These are phyloP conservation scores for Montipora efflorescens DNA, from an alignment of 64 coral and sea anemone genomes.

Conservation along the genomic window DNA sequence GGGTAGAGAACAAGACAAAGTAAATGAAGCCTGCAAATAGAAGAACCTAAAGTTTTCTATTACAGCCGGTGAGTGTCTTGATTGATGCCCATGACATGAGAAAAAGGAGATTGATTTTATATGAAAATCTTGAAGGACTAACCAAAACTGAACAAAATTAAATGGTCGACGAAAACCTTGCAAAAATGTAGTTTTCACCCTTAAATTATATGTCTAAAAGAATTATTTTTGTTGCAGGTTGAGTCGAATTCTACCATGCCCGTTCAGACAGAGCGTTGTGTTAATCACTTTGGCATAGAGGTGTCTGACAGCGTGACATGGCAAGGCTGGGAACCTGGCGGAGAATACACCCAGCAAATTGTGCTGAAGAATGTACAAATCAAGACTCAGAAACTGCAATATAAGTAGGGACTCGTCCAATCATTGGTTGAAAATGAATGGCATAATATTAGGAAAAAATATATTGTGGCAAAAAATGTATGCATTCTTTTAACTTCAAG, in stretches of 20 bases:
- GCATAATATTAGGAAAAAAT: background rate
- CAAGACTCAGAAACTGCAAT: constrained; percentile 97
- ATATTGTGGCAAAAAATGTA: too few relatives aligned
- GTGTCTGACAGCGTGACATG: constrained; percentile 90
- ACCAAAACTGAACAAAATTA: too few relatives aligned
- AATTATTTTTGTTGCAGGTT: background rate
- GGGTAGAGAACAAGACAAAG: background rate
- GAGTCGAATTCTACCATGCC: constrained; percentile 39
- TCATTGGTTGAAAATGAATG: background rate
- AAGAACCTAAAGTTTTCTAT: background rate
- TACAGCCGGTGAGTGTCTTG: constrained; percentile 1
- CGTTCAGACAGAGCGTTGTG: constrained; percentile 61
- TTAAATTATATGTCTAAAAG: background rate
- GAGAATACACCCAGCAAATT: constrained; percentile 98
- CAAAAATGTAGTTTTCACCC: too few relatives aligned
- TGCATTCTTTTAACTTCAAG: too few relatives aligned
- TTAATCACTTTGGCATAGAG: constrained; percentile 92
- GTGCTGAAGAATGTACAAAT: constrained; percentile 98
- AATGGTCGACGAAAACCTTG: too few relatives aligned
- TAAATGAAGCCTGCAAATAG: background rate
- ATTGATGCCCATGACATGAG: background rate
- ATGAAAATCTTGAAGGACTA: too few relatives aligned
- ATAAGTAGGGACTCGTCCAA: constrained; percentile 70
- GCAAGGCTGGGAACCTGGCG: constrained; percentile 99
- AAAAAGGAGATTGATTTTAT: background rate